Percentiles rank a stretch among this genome's conserved stretches.
These are phyloP conservation scores for Philypnodon macrostomus DNA, from an alignment of 2,797 vertebrate species.

Conservation along the genomic window DNA sequence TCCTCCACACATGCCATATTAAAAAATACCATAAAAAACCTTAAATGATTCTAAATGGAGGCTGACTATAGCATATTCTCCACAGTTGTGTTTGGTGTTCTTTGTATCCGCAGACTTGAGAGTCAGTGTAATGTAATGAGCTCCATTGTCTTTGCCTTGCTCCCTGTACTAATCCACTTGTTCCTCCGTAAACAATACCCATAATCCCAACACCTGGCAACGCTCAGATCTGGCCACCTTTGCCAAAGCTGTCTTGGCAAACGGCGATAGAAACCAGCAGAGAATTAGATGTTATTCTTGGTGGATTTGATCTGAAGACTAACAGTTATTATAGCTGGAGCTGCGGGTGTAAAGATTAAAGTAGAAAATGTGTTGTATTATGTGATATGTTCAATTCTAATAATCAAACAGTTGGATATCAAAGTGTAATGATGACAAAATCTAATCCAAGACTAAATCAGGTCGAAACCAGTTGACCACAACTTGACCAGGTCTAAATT, in stretches of 20 bases:
- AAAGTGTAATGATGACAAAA: too few relatives aligned
- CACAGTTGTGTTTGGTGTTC: constrained; percentile 1
- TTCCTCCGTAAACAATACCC: constrained; percentile 31
- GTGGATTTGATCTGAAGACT: constrained; percentile 13
- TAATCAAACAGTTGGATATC: too few relatives aligned
- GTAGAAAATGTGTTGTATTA: too few relatives aligned
- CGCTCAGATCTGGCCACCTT: constrained; percentile 32
- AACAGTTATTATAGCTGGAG: constrained; percentile 17
- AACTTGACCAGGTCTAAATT: too few relatives aligned
- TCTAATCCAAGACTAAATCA: too few relatives aligned
- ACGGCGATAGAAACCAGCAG: constrained; percentile 17
- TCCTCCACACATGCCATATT: too few relatives aligned
- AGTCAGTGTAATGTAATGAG: constrained; percentile 15
- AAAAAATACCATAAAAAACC: too few relatives aligned
- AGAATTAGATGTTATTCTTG: constrained; percentile 4
- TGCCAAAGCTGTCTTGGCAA: constrained; percentile 24
- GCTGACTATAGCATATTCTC: not conserved
- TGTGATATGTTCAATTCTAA: too few relatives aligned
- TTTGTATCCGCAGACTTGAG: not conserved
- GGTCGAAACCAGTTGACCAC: too few relatives aligned
- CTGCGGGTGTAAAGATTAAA: too few relatives aligned
- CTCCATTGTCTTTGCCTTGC: constrained; percentile 11
- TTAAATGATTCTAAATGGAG: not conserved
- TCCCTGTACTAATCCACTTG: constrained; percentile 20
- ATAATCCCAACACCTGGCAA: constrained; percentile 48